Evolutionary conservation across 1,140 invertebrate genomes (phyloP).

Genomic region (Limonius californicus): DNA sequence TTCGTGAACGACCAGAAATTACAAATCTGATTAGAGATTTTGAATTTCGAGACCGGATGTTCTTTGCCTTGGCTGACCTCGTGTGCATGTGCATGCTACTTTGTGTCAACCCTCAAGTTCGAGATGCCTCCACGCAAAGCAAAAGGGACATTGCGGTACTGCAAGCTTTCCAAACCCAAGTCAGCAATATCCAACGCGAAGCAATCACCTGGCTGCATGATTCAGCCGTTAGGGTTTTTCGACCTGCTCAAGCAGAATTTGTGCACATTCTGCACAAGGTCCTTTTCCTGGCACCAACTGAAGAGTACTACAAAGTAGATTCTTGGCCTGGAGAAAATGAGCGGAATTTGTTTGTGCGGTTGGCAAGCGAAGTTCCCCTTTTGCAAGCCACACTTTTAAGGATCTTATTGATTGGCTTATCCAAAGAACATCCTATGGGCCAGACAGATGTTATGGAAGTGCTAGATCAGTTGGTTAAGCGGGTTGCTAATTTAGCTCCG

Average conservation of each 20-base stretch:
- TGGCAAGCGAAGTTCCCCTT: slow-evolving; percentile 85
- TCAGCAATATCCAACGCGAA: slow-evolving; percentile 74
- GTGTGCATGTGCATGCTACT: slow-evolving; percentile 82
- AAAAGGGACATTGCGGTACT: slow-evolving; percentile 53
- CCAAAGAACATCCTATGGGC: slow-evolving; percentile 78
- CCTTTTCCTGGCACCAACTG: slow-evolving; percentile 77
- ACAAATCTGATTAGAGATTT: slow-evolving; percentile 52
- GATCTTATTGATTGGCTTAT: slow-evolving; percentile 77
- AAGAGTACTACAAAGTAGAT: slow-evolving; percentile 87
- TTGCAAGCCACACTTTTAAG: slow-evolving; percentile 78
- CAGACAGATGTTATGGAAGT: slow-evolving; percentile 82
- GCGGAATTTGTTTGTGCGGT: slow-evolving; percentile 68
- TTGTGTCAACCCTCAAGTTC: slow-evolving; percentile 69
- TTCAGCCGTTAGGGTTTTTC: slow-evolving; percentile 69
- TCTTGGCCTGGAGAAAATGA: slow-evolving; percentile 92
- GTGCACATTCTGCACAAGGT: slow-evolving; percentile 81
- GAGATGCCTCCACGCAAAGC: slow-evolving; percentile 60
- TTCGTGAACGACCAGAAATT: slow-evolving; percentile 60
- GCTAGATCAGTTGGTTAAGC: slow-evolving; percentile 76
- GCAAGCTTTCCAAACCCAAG: slow-evolving; percentile 43
- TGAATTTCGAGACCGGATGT: slow-evolving; percentile 77
- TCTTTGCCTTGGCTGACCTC: slow-evolving; percentile 79
- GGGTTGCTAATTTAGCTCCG: slow-evolving; percentile 72
- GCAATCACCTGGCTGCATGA: slow-evolving; percentile 83
- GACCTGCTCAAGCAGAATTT: slow-evolving; percentile 69